Conservation (phyloP, 1,140 invertebrate genomes). For the Physella acuta region DNA sequence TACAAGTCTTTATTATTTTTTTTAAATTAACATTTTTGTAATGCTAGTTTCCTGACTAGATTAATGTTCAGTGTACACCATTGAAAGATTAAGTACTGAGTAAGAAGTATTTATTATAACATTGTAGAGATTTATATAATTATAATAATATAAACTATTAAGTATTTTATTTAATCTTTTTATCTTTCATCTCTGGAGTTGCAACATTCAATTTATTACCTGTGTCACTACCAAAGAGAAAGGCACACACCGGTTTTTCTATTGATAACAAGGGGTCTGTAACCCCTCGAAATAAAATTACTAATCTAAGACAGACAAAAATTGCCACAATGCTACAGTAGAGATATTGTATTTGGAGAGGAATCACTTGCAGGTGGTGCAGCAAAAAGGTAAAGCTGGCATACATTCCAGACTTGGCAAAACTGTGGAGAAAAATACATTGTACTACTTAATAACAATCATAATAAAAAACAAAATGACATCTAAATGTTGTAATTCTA, state of each 20-base stretch:
- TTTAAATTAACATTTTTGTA: too few species aligned
- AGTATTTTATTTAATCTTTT: too few species aligned
- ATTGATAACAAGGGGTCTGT: constrained; percentile 2
- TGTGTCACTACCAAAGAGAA: constrained; percentile 9
- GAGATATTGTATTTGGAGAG: not conserved
- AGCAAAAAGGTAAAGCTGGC: constrained; percentile 14
- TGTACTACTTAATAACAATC: not conserved
- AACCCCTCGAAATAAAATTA: not conserved
- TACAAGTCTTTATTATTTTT: too few species aligned
- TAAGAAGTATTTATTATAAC: too few species aligned
- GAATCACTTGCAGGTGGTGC: not conserved
- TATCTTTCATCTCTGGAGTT: too few species aligned
- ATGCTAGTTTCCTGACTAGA: too few species aligned
- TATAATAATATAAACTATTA: too few species aligned
- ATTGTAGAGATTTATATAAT: too few species aligned
- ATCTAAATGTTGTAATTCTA: too few species aligned
- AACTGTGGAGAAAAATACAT: constrained; percentile 9
- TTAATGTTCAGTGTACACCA: too few species aligned
- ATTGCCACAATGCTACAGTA: not conserved
- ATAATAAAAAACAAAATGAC: not conserved
- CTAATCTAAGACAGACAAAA: constrained; percentile 1
- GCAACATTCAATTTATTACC: too few species aligned
- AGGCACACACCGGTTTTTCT: not conserved
- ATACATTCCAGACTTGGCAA: constrained; percentile 20
- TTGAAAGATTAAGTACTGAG: too few species aligned